Evolutionary conservation across 2,888 invertebrate genomes (phyloP), one percentile per base, ranked within the genome.

Genomic region (Tetragnatha montana): DNA sequence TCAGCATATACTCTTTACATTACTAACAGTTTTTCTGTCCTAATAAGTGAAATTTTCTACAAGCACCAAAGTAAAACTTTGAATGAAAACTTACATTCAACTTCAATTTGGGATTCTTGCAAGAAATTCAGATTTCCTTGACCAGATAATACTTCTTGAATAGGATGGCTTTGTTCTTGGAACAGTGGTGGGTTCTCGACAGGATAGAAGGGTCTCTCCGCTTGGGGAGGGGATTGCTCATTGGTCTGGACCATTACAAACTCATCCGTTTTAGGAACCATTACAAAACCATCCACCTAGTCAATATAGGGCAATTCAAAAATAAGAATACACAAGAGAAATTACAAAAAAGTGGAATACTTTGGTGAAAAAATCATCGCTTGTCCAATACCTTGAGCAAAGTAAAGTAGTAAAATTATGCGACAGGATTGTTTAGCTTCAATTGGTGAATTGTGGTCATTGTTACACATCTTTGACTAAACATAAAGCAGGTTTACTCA

Each of bases 41-140:
- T 2, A 35, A 35, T 35, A 35, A 35, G 35, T 35, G 4, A 4
- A 35, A 35, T 4, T 35, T 35, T 35, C 4, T 2, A 2, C 35
- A 35, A 35, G 35, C 35, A 35, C 35, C 35, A 35, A 35, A 4
- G 35, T 35, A 35, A 35, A 35, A 35, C 35, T 35, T 35, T 35
- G 35, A 35, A 35, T 35, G 35, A 35, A 35, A 60, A 17, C 60
- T 89, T 88, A 92, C 92, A 89, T 93, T 97, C 97, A 91, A 97
- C 95, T 94, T 98, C 98, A 90, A 94, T 93, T 87, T 94, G 93
- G 50, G 98, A 98, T 93, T 98, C 98, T 94, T 98, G 97, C 87
- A 98, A 95, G 92, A 94, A 94, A 92, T 94, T 94, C 91, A 94
- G 93, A 89, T 92, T 93, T 83, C 93, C 93, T 91, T 93, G 93